These are phyloP conservation scores for Chionodraco myersi DNA, from an alignment of 2,113 vertebrate genomes.

Conservation along the genomic window DNA sequence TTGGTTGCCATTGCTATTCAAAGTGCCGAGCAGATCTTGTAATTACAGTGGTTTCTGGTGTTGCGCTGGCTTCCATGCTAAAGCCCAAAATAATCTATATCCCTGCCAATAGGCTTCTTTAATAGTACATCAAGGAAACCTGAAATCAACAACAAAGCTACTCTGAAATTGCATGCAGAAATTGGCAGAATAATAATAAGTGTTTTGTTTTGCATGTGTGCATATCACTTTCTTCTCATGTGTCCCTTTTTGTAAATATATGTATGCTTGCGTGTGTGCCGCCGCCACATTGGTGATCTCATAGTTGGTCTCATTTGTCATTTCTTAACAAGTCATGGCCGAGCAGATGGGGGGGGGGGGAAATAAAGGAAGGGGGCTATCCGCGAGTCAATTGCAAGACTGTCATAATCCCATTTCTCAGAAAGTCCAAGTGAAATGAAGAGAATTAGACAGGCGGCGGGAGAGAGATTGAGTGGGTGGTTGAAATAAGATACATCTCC, in stretches of 20 bases:
- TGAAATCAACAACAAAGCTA: conserved; percentile 65
- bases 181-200: conserved; percentile 64
- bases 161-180: conserved; percentile 76
- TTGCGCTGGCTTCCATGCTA: conserved; percentile 63
- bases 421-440: conserved; percentile 50
- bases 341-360: conserved; percentile 14
- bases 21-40: conserved; percentile 74
- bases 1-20: conserved; percentile 65
- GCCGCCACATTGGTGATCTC: conserved; percentile 44
- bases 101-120: conserved; percentile 64
- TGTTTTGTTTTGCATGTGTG: conserved; percentile 42
- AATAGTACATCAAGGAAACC: conserved; percentile 78
- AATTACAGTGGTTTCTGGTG: conserved; percentile 83
- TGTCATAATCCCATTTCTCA: conserved; percentile 38
- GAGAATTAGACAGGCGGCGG: conserved; percentile 32
- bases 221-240: conserved; percentile 36
- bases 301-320: conserved; percentile 53
- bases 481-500: conserved; percentile 57
- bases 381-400: conserved; percentile 47
- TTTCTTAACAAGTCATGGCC: conserved; percentile 34
- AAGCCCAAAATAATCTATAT: conserved; percentile 77
- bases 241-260: not conserved
- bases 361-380: conserved; percentile 7
- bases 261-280: not conserved
- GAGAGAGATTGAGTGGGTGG: conserved; percentile 61